phyloP scores from a whole-genome alignment of 30 jellyfish, hydroid and myxozoan genomes.

The Aurelia sp. region DNA sequence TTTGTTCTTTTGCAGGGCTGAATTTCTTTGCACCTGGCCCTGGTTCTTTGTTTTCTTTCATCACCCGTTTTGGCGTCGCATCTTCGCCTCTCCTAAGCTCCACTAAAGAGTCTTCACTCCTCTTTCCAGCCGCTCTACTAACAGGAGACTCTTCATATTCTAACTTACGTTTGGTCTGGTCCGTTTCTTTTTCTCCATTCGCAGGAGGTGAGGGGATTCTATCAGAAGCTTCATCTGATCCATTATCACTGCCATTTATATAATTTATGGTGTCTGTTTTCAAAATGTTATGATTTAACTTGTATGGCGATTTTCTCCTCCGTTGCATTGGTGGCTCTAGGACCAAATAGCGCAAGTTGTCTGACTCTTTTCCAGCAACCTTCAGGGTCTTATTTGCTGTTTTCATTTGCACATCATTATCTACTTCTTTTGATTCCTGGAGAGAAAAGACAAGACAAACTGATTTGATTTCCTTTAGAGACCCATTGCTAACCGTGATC shows the following conservation, averaged over 20 bases:
- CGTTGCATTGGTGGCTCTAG: slow-evolving; percentile 84
- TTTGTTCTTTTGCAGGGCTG: slow-evolving; percentile 72
- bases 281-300: slow-evolving; percentile 43
- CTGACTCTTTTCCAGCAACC: slow-evolving; percentile 67
- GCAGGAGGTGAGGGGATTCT: background rate
- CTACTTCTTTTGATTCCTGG: no score
- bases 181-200: no score
- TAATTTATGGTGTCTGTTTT: slow-evolving; percentile 45
- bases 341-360: slow-evolving; percentile 43
- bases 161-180: no score
- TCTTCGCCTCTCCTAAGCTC: background rate
- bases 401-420: background rate
- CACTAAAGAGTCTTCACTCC: background rate
- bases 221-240: background rate
- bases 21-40: background rate
- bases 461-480: no score
- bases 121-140: background rate
- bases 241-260: slow-evolving; percentile 38
- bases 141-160: background rate
- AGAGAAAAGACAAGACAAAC: no score
- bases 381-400: background rate
- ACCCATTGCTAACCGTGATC: no score
- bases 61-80: no score
- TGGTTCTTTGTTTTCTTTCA: no score
- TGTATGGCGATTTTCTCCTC: slow-evolving; percentile 46